Evolutionary conservation across 2,888 invertebrate genomes (phyloP), one percentile per base, ranked within the genome.

Genomic region (Helicoverpa assulta): DNA sequence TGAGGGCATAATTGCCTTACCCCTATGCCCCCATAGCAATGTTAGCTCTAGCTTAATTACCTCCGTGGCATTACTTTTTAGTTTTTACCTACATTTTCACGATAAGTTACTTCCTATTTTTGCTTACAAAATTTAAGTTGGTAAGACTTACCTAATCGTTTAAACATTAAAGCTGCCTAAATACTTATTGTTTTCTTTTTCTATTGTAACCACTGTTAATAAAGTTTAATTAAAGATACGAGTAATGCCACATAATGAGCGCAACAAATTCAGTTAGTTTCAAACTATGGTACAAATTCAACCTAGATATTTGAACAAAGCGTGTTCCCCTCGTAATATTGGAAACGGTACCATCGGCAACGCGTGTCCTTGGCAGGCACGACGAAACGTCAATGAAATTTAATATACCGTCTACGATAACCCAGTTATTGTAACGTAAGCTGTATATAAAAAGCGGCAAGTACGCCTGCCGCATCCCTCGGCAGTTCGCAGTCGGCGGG

Each of bases 331-430:
- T 87, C 70, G 72, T 77, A 85, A 86, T 88, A 89, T 89, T 86
- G 88, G 84, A 89, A 87, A 82, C 86, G 84, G 85, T 89, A 88
- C 84, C 87, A 88, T 89, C 86, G 88, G 88, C 85, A 87, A 86
- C 89, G 90, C 87, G 89, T 92, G 94, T 92, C 95, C 94, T 95
- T 94, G 91, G 91, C 90, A 90, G 87, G 90, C 89, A 89, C 89
- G 87, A 87, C 89, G 79, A 87, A 91, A 92, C 89, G 91, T 93
- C 95, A 94, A 94, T 94, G 94, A 90, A 94, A 94, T 92, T 92
- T 91, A 94, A 94, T 95, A 95, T 93, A 91, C 91, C 84, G 89
- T 87, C 86, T 89, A 91, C 92, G 89, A 90, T 95, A 95, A 95
- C 95, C 95, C 91, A 93, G 95, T 93, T 95, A 93, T 92, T 85